Conservation (phyloP, 64 coral and sea anemone species). For the Porites australiensis region DNA sequence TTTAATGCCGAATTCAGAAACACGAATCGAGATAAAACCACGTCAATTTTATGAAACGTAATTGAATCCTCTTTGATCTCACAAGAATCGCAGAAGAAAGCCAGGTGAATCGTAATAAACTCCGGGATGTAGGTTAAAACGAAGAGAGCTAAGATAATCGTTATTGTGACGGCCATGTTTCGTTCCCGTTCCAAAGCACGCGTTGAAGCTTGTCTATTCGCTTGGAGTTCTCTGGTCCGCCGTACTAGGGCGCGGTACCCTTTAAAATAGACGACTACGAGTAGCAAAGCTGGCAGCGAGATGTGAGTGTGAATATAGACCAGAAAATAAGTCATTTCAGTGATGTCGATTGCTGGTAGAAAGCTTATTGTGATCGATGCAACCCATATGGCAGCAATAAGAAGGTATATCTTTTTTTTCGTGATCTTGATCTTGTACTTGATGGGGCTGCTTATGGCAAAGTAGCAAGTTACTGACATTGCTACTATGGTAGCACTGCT, state of each 20-base stretch:
- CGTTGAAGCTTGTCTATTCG: not conserved
- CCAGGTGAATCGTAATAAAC: slow-evolving; percentile 7
- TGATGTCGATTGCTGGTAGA: not conserved
- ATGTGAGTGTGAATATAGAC: slow-evolving; percentile 40
- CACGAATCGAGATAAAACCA: not conserved
- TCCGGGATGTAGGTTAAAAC: slow-evolving; percentile 7
- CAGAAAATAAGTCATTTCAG: slow-evolving; percentile 11
- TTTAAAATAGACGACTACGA: not conserved
- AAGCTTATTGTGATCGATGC: not conserved
- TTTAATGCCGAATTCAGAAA: slow-evolving; percentile 38
- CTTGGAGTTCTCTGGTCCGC: not conserved
- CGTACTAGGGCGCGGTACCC: not conserved
- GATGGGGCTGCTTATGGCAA: slow-evolving; percentile 9
- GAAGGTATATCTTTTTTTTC: not conserved
- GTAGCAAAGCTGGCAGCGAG: not conserved
- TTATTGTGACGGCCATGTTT: slow-evolving; percentile 12
- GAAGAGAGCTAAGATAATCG: slow-evolving; percentile 4
- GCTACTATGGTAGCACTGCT: slow-evolving; percentile 15
- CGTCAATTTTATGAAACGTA: slow-evolving; percentile 30
- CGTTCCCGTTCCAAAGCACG: slow-evolving; percentile 22
- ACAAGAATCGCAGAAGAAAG: not conserved
- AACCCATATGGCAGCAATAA: not conserved
- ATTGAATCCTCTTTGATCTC: not conserved
- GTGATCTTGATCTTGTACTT: slow-evolving; percentile 17
- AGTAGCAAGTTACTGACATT: not conserved